phyloP scores from a whole-genome alignment of 2,797 vertebrate genomes.

The Gallinago nigripennis region DNA sequence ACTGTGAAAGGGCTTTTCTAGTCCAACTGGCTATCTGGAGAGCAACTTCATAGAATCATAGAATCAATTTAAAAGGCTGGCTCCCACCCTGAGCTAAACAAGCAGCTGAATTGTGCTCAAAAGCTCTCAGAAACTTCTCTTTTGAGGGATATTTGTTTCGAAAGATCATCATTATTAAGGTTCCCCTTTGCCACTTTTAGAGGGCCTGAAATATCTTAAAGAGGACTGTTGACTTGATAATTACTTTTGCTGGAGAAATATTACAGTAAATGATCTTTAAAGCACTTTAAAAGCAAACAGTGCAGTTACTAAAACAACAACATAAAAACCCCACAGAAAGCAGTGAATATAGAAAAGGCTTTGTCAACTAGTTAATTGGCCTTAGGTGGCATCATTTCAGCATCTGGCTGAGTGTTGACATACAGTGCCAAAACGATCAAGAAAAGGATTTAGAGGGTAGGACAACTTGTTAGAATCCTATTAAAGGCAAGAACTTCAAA shows the following conservation, averaged over 20 bases:
- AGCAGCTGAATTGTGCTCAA: not conserved
- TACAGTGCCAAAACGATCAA: not conserved
- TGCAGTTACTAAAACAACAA: slow-evolving; percentile 12
- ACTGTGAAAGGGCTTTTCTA: not conserved
- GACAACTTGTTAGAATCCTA: slow-evolving; percentile 8
- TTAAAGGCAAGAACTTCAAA: slow-evolving; percentile 6
- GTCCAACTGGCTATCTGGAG: not conserved
- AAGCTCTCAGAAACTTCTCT: not conserved
- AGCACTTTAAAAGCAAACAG: slow-evolving; percentile 6
- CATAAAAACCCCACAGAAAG: not conserved
- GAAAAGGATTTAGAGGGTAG: not conserved
- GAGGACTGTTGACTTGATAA: not conserved
- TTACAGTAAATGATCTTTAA: slow-evolving; percentile 15
- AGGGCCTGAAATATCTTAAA: not conserved
- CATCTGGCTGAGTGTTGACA: slow-evolving; percentile 19
- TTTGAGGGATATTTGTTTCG: not conserved
- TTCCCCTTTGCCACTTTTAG: not conserved
- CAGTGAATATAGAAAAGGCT: not conserved
- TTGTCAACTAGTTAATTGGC: slow-evolving; percentile 13
- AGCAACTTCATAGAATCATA: not conserved
- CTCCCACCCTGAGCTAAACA: not conserved
- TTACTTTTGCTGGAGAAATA: slow-evolving; percentile 5
- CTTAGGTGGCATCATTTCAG: slow-evolving; percentile 33
- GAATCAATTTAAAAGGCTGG: not conserved
- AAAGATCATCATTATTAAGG: not conserved